Evolutionary conservation across 2,113 vertebrate species (phyloP), one percentile per base, ranked within the genome.

Genomic region (Excalfactoria chinensis): DNA sequence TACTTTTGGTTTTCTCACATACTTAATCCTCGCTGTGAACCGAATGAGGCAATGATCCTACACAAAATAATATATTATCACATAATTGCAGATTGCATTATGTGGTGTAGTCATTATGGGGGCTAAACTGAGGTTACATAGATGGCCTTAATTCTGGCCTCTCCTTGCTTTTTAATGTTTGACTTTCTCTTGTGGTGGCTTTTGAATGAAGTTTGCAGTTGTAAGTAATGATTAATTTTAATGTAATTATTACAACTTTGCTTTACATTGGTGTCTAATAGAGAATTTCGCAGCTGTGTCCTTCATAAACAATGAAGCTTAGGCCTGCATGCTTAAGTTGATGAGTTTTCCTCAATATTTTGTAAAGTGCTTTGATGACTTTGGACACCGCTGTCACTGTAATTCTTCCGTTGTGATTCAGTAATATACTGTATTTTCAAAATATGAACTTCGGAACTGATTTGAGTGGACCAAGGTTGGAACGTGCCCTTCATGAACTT

Each of bases 21-120:
- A 59, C 51, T 92, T 85, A 83, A 69, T 94, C 71, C 18, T 55
- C 73, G 30, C 60, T 93, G 53, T 75, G 76, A 91, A 72, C 60
- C 16, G 64, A 88, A 74, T 3, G 12, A 89, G 46, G 87, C 75
- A 85, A 43, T 55, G 71, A 90, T 92, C 60, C 71, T 51, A 70
- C 64, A 77, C 79, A 93, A 95, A 95, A 96, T 32, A 80, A 67
- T 28, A 53, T 80, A 91, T 74, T 68, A 86, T 74, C 69, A 72
- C 44, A 32, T 71, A 88, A 86, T 30, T 93, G 62, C 60, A 93
- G 75, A 77, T 56, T 71, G n/a, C 51, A 53, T 74, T 74, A 21
- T 44, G 58, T 32, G 19, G 26, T 68, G 2, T 53, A 55, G 48
- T 87, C 72, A 77, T 87, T 64, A 83, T 6, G 32, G 84, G 40